Percentiles rank a stretch among this genome's conserved stretches.
Evolutionary conservation across 2,797 vertebrate genomes (phyloP).

Genomic region (Leptoclinus maculatus): DNA sequence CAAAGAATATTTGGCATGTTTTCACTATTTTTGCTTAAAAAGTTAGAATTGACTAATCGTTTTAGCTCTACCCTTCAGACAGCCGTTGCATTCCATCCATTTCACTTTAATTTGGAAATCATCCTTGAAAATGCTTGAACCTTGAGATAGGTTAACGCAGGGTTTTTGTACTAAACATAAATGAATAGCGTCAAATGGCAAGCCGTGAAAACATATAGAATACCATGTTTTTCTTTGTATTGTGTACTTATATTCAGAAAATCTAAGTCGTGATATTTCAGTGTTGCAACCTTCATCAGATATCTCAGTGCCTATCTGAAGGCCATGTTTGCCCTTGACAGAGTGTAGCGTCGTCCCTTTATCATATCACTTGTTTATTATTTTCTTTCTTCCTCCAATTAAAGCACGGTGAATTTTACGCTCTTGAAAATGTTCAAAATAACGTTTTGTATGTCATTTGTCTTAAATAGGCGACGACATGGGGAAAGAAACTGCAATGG

Average conservation of each 20-base stretch:
- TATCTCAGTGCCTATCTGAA: neutral
- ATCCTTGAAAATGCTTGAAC: neutral
- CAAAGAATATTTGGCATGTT: neutral
- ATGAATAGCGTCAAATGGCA: neutral
- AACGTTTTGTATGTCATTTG: constrained; percentile 3
- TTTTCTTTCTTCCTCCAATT: constrained; percentile 5
- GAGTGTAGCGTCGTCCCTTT: neutral
- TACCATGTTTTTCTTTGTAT: neutral
- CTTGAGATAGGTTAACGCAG: neutral
- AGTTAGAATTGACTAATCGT: neutral
- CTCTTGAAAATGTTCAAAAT: constrained; percentile 9
- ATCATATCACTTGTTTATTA: constrained; percentile 7
- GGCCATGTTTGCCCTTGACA: neutral
- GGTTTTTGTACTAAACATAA: neutral
- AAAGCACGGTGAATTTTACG: constrained; percentile 9
- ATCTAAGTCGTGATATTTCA: constrained; percentile 3
- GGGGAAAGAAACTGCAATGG: neutral
- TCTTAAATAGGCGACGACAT: constrained; percentile 1
- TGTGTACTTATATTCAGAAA: neutral
- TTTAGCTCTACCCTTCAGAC: neutral
- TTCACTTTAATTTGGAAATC: constrained; percentile 6
- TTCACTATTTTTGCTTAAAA: neutral
- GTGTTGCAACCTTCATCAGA: constrained; percentile 14
- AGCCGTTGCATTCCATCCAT: neutral
- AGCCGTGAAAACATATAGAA: neutral